Evolutionary conservation across 1,140 invertebrate genomes (phyloP), one percentile per base, ranked within the genome.

Genomic region (Diorhabda sublineata): DNA sequence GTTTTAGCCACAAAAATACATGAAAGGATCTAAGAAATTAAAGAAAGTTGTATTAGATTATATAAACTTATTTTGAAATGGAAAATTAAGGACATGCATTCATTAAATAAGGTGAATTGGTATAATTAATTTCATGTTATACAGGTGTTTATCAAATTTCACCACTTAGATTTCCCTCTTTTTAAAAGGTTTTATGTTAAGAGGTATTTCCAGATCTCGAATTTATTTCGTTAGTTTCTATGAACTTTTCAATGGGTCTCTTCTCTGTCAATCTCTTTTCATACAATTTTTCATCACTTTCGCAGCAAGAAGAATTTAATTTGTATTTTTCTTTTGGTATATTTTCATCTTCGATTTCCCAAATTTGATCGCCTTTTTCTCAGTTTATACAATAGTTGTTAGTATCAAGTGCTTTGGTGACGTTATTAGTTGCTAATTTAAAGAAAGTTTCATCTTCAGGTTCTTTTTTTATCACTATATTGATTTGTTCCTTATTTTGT

Each of bases 301-400:
- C 77, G 76, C 78, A 79, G 26, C 26, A 2, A 3, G 73, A 76
- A 42, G 58, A 69, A 58, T 74, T 75, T 7, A 65, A 6, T 45
- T 69, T 68, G 6, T 63, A 5, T 60, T 62, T 61, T 9, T 64
- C 7, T 56, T 61, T 64, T 56, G 57, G n/a, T 41, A 42, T 43
- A 2, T 61, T 41, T 8, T 70, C 73, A 2, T 76, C 72, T 6
- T 76, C 75, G 41, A 69, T 76, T 66, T 78, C 78, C 78, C 78
- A 79, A 60, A 58, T 44, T 26, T 42, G 58, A 5, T 47, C 66
- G n/a, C 76, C 76, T 59, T 74, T 75, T 66, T 77, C 77, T 76
- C 77, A 79, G 45, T 77, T 74, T 3, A 74, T 75, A 52, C 74
- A 73, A 62, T 78, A 79, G 57, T 79, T 78, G 8, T 80, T 73